A percentile compares a stretch with the other conserved stretches of the same genome.
phyloP scores from a whole-genome alignment of 2,888 invertebrate species.

The Pandemis heparana region DNA sequence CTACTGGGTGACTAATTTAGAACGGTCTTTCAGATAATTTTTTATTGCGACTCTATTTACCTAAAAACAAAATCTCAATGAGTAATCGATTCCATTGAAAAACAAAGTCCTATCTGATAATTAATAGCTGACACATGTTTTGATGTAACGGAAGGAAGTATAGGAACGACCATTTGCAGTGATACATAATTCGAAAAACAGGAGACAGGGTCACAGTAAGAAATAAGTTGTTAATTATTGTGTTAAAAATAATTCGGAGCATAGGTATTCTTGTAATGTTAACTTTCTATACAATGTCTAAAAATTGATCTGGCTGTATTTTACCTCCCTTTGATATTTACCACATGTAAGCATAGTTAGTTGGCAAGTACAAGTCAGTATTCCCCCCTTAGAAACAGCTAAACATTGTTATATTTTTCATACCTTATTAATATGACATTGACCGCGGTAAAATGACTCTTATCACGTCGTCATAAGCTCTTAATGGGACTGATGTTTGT shows the following conservation, averaged over 20 bases:
- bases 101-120: background rate
- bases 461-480: conserved; percentile 12
- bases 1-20: conserved; percentile 9
- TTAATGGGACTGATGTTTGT: background rate
- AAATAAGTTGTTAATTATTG: too few relatives aligned
- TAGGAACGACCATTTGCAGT: background rate
- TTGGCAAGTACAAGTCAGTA: too few relatives aligned
- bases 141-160: background rate
- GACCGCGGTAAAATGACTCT: conserved; percentile 13
- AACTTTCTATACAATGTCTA: too few relatives aligned
- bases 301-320: too few relatives aligned
- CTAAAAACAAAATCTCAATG: conserved; percentile 8
- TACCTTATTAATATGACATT: background rate
- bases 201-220: too few relatives aligned
- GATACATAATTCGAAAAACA: background rate
- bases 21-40: background rate
- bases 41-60: conserved; percentile 6
- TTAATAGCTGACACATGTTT: background rate
- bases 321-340: too few relatives aligned
- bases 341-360: too few relatives aligned
- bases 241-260: too few relatives aligned
- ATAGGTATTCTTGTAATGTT: too few relatives aligned
- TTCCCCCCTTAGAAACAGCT: too few relatives aligned
- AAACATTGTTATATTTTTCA: background rate
- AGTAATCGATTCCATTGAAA: background rate